Conservation (phyloP, 2,797 vertebrate genomes). For the Acrossocheilus fasciatus region DNA sequence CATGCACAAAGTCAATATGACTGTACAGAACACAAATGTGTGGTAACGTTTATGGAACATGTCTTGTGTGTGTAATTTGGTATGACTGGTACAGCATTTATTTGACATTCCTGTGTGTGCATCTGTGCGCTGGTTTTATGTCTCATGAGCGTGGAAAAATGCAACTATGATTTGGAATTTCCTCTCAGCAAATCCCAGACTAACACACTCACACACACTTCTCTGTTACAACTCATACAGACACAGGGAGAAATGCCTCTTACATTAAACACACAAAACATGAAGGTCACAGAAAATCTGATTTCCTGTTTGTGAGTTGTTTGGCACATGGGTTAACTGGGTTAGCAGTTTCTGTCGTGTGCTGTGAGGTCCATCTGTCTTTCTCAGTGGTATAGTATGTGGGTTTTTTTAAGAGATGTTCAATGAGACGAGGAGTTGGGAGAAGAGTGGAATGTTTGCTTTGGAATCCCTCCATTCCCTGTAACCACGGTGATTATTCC, state of each 20-base stretch:
- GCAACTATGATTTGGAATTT: conserved; percentile 53
- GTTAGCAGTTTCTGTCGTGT: not conserved
- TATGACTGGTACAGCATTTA: not conserved
- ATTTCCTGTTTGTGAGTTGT: not conserved
- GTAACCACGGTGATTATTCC: conserved; percentile 2
- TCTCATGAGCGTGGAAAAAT: conserved; percentile 23
- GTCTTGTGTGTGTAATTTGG: not conserved
- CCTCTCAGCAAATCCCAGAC: conserved; percentile 25
- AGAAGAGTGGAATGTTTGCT: conserved; percentile 21
- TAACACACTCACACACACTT: not conserved
- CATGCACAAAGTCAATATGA: not conserved
- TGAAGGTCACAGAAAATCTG: not conserved
- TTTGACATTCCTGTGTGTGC: conserved; percentile 30
- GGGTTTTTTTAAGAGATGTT: not conserved
- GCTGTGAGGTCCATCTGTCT: not conserved
- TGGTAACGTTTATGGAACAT: not conserved
- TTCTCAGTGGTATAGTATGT: not conserved
- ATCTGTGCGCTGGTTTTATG: not conserved
- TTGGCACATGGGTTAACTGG: not conserved
- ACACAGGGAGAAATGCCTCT: not conserved
- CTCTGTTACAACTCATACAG: not conserved
- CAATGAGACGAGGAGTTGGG: not conserved
- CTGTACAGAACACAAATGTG: not conserved
- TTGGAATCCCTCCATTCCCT: not conserved
- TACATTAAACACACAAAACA: not conserved